Base-by-base conservation (phyloP, 2,888 invertebrate species). In the Parascotia fuliginaria region DNA sequence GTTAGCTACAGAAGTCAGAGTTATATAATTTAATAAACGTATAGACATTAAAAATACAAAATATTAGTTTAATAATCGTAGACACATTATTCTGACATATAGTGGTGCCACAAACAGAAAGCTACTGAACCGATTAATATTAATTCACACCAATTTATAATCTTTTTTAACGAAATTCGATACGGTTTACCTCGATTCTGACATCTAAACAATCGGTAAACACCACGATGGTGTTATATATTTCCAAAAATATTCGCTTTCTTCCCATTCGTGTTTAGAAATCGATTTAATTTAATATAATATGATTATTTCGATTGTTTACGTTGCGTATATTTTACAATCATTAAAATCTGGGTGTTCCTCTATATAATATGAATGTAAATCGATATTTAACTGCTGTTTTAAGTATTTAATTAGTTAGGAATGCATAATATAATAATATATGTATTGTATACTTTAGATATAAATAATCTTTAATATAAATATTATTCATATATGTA, bases 381-480 rank as follows among this genome's bases (percentile, higher is more conserved):
- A 76, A 77, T 72, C 34, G 64, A 32, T 47, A 47, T 53, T 72
- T 60, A n/a, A n/a, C n/a, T n/a, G n/a, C n/a, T n/a, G n/a, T n/a
- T n/a, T n/a, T n/a, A n/a, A n/a, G n/a, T n/a, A n/a, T n/a, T n/a
- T n/a, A n/a, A n/a, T n/a, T n/a, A n/a, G n/a, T n/a, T n/a, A n/a
- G n/a, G n/a, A n/a, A n/a, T n/a, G n/a, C n/a, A n/a, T n/a, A n/a
- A n/a, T n/a, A n/a, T n/a, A n/a, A n/a, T n/a, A n/a, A n/a, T n/a
- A n/a, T n/a, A n/a, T n/a, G n/a, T n/a, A n/a, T n/a, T n/a, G n/a
- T n/a, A n/a, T n/a, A n/a, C n/a, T n/a, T n/a, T n/a, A n/a, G n/a
- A n/a, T n/a, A n/a, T n/a, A n/a, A n/a, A n/a, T n/a, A n/a, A n/a
- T n/a, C n/a, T n/a, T n/a, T n/a, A n/a, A n/a, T n/a, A n/a, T n/a